Conservation (phyloP, 1,140 invertebrate genomes). For the Hyphantria cunea region DNA sequence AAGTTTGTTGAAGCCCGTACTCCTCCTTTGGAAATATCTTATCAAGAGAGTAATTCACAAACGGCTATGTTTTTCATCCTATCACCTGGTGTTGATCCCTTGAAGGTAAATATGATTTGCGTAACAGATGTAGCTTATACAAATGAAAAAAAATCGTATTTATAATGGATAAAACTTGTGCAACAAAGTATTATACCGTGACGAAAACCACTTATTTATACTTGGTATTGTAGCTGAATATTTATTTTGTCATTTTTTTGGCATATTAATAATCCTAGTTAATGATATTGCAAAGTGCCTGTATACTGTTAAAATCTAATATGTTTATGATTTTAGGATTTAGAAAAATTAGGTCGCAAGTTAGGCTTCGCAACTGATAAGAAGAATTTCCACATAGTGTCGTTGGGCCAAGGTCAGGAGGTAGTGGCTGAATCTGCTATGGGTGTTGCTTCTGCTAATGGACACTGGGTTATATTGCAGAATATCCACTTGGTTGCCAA, state of each 20-base stretch:
- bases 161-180: no score
- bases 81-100: slow-evolving; percentile 96
- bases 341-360: slow-evolving; percentile 80
- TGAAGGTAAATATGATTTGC: slow-evolving; percentile 8
- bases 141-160: no score
- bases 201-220: no score
- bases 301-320: no score
- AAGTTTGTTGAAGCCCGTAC: slow-evolving; percentile 91
- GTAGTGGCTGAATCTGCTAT: slow-evolving; percentile 94
- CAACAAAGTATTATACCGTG: no score
- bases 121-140: no score
- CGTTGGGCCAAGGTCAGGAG: slow-evolving; percentile 97
- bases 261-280: no score
- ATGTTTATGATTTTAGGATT: slow-evolving; percentile 48
- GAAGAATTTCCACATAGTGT: slow-evolving; percentile 95
- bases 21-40: slow-evolving; percentile 92
- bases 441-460: slow-evolving; percentile 87
- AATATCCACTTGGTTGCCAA: slow-evolving; percentile 96
- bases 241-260: no score
- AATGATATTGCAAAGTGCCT: no score
- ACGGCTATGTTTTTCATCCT: slow-evolving; percentile 97
- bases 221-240: no score
- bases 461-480: slow-evolving; percentile 96
- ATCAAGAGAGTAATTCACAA: slow-evolving; percentile 90
- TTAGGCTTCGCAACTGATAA: slow-evolving; percentile 91